Conservation (phyloP, 2,888 invertebrate species). For the Ectemnius continuus region DNA sequence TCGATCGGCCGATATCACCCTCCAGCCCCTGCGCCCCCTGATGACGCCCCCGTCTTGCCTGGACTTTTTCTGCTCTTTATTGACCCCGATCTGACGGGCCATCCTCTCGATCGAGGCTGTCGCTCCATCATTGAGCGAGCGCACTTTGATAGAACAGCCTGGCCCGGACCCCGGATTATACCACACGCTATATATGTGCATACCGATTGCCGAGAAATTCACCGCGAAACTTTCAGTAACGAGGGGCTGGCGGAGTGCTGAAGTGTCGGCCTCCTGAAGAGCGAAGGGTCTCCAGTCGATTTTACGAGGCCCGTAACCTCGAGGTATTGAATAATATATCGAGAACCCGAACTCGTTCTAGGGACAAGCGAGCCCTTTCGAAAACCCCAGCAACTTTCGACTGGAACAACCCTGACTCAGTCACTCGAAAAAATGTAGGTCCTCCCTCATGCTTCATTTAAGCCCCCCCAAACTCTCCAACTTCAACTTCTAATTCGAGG, state of each 20-base stretch:
- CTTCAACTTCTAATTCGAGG: too few species aligned
- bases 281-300: background rate
- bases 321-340: background rate
- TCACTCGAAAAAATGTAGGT: too few species aligned
- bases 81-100: constrained; percentile 29
- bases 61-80: constrained; percentile 45
- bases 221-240: background rate
- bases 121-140: constrained; percentile 12
- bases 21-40: constrained; percentile 21
- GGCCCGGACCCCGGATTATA: constrained; percentile 21
- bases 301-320: constrained; percentile 2
- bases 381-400: too few species aligned
- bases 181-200: constrained; percentile 12
- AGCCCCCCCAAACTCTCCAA: too few species aligned
- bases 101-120: constrained; percentile 30
- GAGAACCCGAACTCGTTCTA: too few species aligned
- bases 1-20: constrained; percentile 34
- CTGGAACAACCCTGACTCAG: too few species aligned
- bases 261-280: background rate
- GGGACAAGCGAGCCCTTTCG: too few species aligned
- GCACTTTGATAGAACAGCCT: constrained; percentile 21
- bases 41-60: constrained; percentile 41
- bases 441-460: too few species aligned
- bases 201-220: constrained; percentile 3
- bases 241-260: background rate